Conservation (phyloP, 2,113 vertebrate species). For the Zosterops hypoxanthus region DNA sequence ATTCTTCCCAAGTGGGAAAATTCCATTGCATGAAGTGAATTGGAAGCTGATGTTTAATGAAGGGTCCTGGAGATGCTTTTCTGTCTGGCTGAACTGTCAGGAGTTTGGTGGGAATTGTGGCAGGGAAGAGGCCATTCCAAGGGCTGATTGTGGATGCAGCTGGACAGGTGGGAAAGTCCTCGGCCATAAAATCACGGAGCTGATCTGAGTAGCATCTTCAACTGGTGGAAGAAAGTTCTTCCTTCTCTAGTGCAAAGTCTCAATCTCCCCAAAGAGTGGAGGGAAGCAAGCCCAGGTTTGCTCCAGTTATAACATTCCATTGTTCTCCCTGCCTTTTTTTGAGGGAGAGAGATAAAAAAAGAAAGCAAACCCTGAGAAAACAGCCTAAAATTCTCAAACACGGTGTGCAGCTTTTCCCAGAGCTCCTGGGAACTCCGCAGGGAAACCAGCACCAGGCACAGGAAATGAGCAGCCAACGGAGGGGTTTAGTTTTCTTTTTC, state of each 20-base stretch:
- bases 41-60: not conserved
- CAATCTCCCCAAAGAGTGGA: not conserved
- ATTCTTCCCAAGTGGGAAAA: constrained; percentile 41
- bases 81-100: not conserved
- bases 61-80: not conserved
- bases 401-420: rapidly evolving
- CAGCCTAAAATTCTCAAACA: not conserved
- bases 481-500: not conserved
- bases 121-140: not conserved
- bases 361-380: not conserved
- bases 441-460: rapidly evolving
- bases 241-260: not conserved
- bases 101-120: not conserved
- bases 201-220: rapidly evolving
- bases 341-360: not conserved
- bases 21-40: not conserved
- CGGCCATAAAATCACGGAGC: not conserved
- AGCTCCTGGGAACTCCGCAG: not conserved
- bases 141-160: not conserved
- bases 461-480: not conserved
- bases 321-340: not conserved
- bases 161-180: not conserved
- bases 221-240: not conserved
- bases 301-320: not conserved
- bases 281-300: not conserved